These are phyloP conservation scores for Andrena hattorfiana DNA, from an alignment of 2,888 invertebrate species.

Conservation along the genomic window DNA sequence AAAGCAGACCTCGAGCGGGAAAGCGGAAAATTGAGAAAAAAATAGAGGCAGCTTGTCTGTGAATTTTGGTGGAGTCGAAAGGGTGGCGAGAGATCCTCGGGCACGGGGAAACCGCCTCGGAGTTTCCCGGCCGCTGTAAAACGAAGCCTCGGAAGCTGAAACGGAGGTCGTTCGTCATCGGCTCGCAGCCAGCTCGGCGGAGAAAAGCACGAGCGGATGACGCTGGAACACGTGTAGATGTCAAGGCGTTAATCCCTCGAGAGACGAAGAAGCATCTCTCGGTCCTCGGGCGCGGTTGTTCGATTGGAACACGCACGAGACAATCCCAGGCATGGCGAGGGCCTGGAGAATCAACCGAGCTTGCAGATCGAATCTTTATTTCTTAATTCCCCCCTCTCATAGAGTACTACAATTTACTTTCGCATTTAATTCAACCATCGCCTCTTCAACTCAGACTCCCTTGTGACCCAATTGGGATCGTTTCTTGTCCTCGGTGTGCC, in stretches of 20 bases:
- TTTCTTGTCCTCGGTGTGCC: no score
- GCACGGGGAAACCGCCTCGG: not conserved
- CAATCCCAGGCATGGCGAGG: constrained; percentile 13
- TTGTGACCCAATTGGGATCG: no score
- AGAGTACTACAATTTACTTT: no score
- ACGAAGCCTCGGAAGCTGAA: constrained; percentile 45
- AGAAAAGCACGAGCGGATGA: constrained; percentile 62
- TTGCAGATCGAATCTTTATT: not conserved
- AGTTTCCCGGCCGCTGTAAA: constrained; percentile 30
- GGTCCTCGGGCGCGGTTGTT: constrained; percentile 29
- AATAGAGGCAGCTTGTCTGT: not conserved
- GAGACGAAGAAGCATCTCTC: constrained; percentile 64
- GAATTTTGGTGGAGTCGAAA: not conserved
- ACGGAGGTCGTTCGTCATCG: constrained; percentile 64
- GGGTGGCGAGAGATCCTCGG: not conserved
- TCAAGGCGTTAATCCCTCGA: constrained; percentile 70
- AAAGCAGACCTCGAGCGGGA: not conserved
- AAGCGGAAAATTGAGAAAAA: not conserved
- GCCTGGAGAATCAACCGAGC: not conserved
- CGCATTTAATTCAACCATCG: no score
- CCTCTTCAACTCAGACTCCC: no score
- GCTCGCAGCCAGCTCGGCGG: constrained; percentile 50
- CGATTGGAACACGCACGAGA: constrained; percentile 35
- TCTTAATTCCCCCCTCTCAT: no score
- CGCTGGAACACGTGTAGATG: constrained; percentile 69